Base-by-base conservation (phyloP, 2,113 vertebrate genomes). In the Jacana jacana region DNA sequence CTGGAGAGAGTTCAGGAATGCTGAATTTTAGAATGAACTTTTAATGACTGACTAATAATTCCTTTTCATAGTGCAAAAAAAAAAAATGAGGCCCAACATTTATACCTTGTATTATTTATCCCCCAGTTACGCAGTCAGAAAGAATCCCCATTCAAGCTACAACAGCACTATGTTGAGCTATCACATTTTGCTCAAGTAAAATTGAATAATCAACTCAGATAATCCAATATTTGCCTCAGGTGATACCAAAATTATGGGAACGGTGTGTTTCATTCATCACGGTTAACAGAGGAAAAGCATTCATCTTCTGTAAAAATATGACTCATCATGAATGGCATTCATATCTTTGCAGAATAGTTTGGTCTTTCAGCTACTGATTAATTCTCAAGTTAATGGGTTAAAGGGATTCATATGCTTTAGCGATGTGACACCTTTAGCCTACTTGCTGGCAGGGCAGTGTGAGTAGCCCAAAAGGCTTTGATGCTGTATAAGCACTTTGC, bases 401-500 rank as follows among this genome's bases (percentile, higher is more conserved):
- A 40, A 40, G 37, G 17, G 39, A 30, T 27, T 6, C 28, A 42
- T 19, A 39, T 20, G 18, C 18, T 42, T 64, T 42, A 31, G 39
- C 1, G 13, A 30, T 30, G 8, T 64, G 39, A 42, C 31, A 48
- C 6, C 7, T 17, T 13, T 15, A 46, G 2, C 30, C 8, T 42
- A 6, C 9, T 46, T 0, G 1, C 39, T 54, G 15, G 6, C 4
- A 5, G 12, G 12, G 30, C 10, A 13, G 13, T 22, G 4, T 35
- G 7, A 65, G 17, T 4, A 60, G 17, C 22, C 17, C 44, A 64
- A 70, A 72, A 78, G 23, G 4, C 40, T 28, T 52, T 65, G 17
- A 42, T 4, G 0, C 18, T 37, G 28, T 58, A 9, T 64, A 27
- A 82, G 7, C 19, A 23, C 58, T 66, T 17, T 39, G 51, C 22